Conservation (phyloP, 2,888 invertebrate species). For the Catocala fraxini region DNA sequence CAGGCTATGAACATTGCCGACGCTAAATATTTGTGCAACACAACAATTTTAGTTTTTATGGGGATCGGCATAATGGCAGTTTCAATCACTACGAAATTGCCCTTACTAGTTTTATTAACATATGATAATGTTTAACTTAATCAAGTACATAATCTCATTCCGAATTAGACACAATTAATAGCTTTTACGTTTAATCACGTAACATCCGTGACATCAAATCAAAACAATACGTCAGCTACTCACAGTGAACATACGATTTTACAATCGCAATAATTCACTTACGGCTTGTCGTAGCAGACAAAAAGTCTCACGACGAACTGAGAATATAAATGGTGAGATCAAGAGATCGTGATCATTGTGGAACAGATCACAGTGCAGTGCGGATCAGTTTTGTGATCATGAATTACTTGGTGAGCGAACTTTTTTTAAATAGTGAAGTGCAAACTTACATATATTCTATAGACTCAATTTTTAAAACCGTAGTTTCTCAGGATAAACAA, state of each 20-base stretch:
- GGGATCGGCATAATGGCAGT: no score
- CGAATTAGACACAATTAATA: no score
- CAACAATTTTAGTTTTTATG: no score
- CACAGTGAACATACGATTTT: constrained; percentile 19
- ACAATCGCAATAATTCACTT: constrained; percentile 46
- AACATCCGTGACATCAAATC: constrained; percentile 14
- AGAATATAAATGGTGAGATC: constrained; percentile 65
- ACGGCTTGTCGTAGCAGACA: constrained; percentile 30
- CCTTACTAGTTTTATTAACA: no score
- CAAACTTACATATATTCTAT: background rate
- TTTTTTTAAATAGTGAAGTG: constrained; percentile 16
- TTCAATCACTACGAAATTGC: no score
- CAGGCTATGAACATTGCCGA: no score
- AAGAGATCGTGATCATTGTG: constrained; percentile 56
- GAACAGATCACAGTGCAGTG: constrained; percentile 46
- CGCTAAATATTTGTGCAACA: no score
- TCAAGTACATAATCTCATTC: no score
- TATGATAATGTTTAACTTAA: no score
- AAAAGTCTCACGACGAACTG: constrained; percentile 38
- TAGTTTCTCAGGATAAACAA: no score
- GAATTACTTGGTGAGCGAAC: constrained; percentile 62
- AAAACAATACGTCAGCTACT: constrained; percentile 31
- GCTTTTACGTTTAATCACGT: background rate
- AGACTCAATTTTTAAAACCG: no score
- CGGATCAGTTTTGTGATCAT: constrained; percentile 51